Percentiles rank a stretch among this genome's conserved stretches.
Conservation (phyloP, 30 jellyfish, hydroid and myxozoan species). For the Cassiopea xamachana region DNA sequence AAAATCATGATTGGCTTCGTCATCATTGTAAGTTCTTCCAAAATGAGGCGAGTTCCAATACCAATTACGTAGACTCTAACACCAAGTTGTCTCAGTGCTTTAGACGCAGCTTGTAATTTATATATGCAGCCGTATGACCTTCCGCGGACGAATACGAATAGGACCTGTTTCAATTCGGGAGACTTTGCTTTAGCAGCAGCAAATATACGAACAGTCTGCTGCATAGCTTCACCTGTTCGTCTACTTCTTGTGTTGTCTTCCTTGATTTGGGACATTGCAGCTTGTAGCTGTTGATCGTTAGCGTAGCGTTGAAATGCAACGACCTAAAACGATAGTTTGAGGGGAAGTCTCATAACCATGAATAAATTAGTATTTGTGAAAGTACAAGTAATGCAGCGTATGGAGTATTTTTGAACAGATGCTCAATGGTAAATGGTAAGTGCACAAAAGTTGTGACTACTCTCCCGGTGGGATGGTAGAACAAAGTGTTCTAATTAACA, state of each 20-base stretch:
- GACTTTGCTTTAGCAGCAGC: conserved; percentile 32
- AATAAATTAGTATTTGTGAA: no score
- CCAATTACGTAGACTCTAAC: conserved; percentile 70
- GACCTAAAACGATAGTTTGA: conserved; percentile 12
- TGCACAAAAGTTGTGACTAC: no score
- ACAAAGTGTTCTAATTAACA: no score
- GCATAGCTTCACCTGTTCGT: conserved; percentile 75
- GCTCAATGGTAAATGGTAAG: no score
- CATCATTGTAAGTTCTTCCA: conserved; percentile 73
- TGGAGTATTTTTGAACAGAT: no score
- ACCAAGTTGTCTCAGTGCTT: conserved; percentile 51
- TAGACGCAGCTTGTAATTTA: conserved; percentile 70
- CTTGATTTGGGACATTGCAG: conserved; percentile 26
- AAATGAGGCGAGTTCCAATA: conserved; percentile 54
- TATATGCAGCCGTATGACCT: conserved; percentile 76
- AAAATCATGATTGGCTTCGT: conserved; percentile 68
- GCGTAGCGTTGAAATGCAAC: conserved; percentile 29
- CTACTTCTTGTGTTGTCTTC: conserved; percentile 57
- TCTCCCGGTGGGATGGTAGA: no score
- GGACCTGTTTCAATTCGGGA: conserved; percentile 41
- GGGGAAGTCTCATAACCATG: neutral
- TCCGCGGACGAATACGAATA: conserved; percentile 60
- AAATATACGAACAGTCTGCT: conserved; percentile 14
- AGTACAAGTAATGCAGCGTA: no score
- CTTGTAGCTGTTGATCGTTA: conserved; percentile 43